Percentiles rank a stretch among this genome's conserved stretches.
These are phyloP conservation scores for Crax fasciolata DNA, from an alignment of 2,797 vertebrate genomes.

Conservation along the genomic window DNA sequence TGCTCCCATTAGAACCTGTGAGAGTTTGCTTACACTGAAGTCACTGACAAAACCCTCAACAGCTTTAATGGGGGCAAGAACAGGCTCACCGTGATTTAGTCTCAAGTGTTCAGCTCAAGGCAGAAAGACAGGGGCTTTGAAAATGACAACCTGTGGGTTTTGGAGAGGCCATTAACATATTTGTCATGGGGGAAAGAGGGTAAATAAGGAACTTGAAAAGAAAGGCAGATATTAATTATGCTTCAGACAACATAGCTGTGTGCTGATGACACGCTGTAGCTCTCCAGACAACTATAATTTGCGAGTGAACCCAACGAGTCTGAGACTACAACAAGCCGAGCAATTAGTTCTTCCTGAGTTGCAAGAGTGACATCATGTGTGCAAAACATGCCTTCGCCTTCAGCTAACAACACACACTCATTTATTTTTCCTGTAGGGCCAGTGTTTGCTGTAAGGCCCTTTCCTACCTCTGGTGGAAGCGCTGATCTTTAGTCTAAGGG, in stretches of 20 bases:
- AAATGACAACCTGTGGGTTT: conserved; percentile 70
- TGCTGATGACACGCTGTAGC: conserved; percentile 64
- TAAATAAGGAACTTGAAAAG: conserved; percentile 77
- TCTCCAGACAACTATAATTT: conserved; percentile 69
- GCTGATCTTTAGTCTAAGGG: neutral
- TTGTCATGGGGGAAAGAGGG: conserved; percentile 67
- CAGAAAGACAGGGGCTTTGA: conserved; percentile 68
- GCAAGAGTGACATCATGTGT: conserved; percentile 80
- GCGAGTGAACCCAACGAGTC: conserved; percentile 43
- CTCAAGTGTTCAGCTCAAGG: conserved; percentile 57
- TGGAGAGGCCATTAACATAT: conserved; percentile 65
- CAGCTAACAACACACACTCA: conserved; percentile 49
- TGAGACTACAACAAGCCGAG: conserved; percentile 59
- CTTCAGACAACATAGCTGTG: conserved; percentile 69
- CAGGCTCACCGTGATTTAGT: conserved; percentile 30
- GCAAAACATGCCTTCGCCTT: conserved; percentile 74
- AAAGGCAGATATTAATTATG: conserved; percentile 71
- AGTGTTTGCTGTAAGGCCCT: conserved; percentile 21
- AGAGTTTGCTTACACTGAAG: conserved; percentile 64
- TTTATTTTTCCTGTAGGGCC: conserved; percentile 53
- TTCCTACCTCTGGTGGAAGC: neutral
- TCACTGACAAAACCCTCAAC: conserved; percentile 44
- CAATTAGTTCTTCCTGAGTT: conserved; percentile 76
- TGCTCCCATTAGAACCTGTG: neutral
- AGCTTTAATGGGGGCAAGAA: conserved; percentile 59